These are phyloP conservation scores for Leptura quadrifasciata DNA, from an alignment of 2,888 invertebrate genomes.

Conservation along the genomic window DNA sequence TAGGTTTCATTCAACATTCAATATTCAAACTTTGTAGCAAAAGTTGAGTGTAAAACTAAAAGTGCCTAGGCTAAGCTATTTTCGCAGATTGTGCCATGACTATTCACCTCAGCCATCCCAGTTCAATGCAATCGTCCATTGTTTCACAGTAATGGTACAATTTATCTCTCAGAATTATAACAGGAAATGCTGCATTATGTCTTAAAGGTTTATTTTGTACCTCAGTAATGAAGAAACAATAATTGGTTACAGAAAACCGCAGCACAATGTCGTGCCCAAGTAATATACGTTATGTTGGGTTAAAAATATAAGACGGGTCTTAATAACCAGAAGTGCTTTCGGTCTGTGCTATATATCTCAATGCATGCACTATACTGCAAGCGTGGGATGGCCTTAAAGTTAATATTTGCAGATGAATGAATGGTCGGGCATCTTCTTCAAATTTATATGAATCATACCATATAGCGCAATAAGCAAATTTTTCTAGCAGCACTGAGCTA, in stretches of 20 bases:
- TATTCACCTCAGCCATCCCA: conserved; percentile 8
- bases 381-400: background rate
- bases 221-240: conserved; percentile 38
- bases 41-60: background rate
- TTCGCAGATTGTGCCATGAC: background rate
- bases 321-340: conserved; percentile 26
- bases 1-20: too few species aligned
- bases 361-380: too few species aligned
- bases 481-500: too few species aligned
- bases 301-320: background rate
- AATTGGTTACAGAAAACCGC: conserved; percentile 42
- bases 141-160: conserved; percentile 41
- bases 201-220: conserved; percentile 40
- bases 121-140: conserved; percentile 40
- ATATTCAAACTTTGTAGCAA: too few species aligned
- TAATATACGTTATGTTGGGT: conserved; percentile 12
- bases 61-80: background rate
- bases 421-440: too few species aligned
- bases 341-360: background rate
- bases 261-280: conserved; percentile 16
- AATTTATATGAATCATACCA: too few species aligned
- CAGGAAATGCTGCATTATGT: conserved; percentile 42
- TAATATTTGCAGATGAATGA: too few species aligned
- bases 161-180: conserved; percentile 40
- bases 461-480: too few species aligned